Evolutionary conservation across 1,140 invertebrate genomes (phyloP), one percentile per base, ranked within the genome.

Genomic region (Melipona quadrifasciata): DNA sequence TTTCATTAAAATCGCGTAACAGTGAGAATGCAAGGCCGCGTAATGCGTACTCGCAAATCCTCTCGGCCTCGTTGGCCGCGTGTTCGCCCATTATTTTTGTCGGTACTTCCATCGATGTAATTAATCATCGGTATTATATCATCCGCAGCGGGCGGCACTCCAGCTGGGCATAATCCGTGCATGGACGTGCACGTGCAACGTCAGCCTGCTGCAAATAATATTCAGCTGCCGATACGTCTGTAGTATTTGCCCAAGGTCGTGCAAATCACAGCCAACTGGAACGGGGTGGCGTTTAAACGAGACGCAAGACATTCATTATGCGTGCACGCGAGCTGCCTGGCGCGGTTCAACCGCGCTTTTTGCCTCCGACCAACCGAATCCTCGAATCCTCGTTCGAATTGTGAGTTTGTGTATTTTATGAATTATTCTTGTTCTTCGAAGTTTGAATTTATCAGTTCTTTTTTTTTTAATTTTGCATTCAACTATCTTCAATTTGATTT

Each of bases 161-260:
- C 58, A 85, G 72, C 68, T 78, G 78, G 55, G 72, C 61, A 57
- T 71, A 81, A 85, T 51, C 79, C n/a, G 55, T 17, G 51, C 53
- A 74, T 47, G 39, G 39, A 47, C 73, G 76, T 24, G 21, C 75
- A 27, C 65, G 68, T 79, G 80, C 68, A 85, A 57, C 65, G 78
- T 61, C 82, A 88, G n/a, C 58, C 64, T 17, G 70, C 65, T 83
- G 77, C 76, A 89, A 89, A 89, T 89, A 89, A 89, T 89, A 89
- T 89, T 89, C 80, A 68, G 11, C 80, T 82, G 77, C 79, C 80
- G 61, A 86, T 89, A 89, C 64, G 81, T 88, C 58, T 53, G 57
- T 67, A 72, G 75, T 86, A 88, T 89, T 89, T 89, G 83, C 27
- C 85, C 74, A 82, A 64, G 83, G 79, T 80, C 87, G 76, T 86